Conservation (phyloP, 2,888 invertebrate genomes). For the Polymixis flavicincta region DNA sequence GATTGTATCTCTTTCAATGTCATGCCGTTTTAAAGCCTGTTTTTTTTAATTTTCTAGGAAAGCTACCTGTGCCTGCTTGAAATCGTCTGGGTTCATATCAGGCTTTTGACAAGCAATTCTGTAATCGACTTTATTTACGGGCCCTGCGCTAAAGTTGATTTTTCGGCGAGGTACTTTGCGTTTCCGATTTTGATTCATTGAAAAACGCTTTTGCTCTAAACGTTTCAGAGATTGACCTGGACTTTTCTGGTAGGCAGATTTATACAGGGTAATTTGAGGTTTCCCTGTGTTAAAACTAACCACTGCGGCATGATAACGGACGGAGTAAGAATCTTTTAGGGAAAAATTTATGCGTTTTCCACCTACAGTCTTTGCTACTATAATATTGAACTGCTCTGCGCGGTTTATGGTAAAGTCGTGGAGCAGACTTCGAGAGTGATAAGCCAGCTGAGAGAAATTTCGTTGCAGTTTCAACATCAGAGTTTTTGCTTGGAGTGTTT, state of each 20-base stretch:
- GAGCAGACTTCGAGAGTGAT: slow-evolving; percentile 3
- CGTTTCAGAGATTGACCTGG: background rate
- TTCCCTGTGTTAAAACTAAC: slow-evolving; percentile 8
- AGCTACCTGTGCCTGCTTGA: background rate
- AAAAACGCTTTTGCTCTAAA: background rate
- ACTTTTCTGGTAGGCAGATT: background rate
- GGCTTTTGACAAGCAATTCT: background rate
- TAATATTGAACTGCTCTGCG: slow-evolving; percentile 5
- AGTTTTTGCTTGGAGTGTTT: slow-evolving; percentile 1
- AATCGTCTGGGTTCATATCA: background rate
- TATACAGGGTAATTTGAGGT: background rate
- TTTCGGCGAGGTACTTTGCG: background rate
- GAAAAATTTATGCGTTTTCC: background rate
- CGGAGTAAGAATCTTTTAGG: background rate
- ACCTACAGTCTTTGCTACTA: background rate
- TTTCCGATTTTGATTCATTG: background rate
- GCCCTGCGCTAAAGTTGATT: background rate
- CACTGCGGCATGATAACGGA: background rate
- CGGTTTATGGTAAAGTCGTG: background rate
- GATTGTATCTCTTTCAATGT: background rate
- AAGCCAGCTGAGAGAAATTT: background rate
- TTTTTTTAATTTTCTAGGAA: background rate
- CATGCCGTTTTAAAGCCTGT: background rate
- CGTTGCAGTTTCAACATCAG: slow-evolving; percentile 6
- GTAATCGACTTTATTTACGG: background rate